Evolutionary conservation across 2,113 vertebrate genomes (phyloP).

Genomic region (Brevimyrus niger): DNA sequence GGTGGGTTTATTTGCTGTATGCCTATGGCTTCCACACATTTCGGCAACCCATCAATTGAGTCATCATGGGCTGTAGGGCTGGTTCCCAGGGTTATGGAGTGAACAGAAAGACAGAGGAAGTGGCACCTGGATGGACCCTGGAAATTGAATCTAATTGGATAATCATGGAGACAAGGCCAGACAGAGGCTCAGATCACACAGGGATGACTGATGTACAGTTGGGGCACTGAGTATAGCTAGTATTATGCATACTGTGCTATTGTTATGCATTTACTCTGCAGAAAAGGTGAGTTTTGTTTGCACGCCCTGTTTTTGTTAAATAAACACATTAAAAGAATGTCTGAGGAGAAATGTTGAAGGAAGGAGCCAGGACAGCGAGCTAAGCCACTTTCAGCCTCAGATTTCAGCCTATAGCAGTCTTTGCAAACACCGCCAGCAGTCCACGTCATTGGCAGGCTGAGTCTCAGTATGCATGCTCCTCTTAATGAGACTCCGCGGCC

Average conservation of each 20-base stretch:
- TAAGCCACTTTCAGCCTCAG: background rate
- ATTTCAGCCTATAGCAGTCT: background rate
- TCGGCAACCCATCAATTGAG: background rate
- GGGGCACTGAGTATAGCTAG: background rate
- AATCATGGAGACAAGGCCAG: background rate
- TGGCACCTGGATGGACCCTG: background rate
- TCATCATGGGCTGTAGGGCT: background rate
- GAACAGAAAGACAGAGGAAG: background rate
- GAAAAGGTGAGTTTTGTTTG: background rate
- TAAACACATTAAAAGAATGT: background rate
- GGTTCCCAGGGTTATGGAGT: background rate
- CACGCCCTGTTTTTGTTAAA: background rate
- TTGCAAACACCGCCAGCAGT: background rate
- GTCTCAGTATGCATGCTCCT: background rate
- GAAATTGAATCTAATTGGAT: background rate
- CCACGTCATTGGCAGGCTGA: background rate
- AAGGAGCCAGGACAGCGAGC: background rate
- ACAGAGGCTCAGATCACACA: background rate
- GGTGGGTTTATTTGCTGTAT: background rate
- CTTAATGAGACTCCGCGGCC: slow-evolving; percentile 7
- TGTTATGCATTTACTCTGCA: background rate
- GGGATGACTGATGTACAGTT: background rate
- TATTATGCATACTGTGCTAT: background rate
- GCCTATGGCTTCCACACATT: background rate
- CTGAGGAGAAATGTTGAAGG: background rate